Evolutionary conservation across 2,113 vertebrate genomes (phyloP).

Genomic region (Colossoma macropomum): DNA sequence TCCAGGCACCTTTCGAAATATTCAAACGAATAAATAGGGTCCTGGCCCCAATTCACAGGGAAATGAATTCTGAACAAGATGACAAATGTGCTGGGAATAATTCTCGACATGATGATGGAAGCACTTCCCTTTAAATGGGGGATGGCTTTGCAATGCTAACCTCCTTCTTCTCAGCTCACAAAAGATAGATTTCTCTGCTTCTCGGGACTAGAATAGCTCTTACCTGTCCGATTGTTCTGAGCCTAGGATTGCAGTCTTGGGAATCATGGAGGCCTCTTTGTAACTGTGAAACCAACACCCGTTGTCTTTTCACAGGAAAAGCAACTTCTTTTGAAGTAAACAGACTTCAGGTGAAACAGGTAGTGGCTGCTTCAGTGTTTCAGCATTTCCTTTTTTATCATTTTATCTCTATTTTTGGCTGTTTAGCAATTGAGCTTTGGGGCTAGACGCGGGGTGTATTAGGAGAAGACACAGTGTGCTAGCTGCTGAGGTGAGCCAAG

Average conservation of each 20-base stretch:
- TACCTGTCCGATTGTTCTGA: constrained; percentile 37
- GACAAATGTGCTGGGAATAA: constrained; percentile 64
- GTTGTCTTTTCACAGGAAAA: constrained; percentile 17
- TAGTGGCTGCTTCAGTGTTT: not conserved
- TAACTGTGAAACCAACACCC: not conserved
- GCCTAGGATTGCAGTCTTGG: constrained; percentile 26
- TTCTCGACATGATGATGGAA: constrained; percentile 58
- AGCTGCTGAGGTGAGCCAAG: not conserved
- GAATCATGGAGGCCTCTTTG: constrained; percentile 24
- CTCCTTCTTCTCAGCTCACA: constrained; percentile 15
- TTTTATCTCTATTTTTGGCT: constrained; percentile 1
- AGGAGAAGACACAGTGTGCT: not conserved
- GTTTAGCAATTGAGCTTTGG: constrained; percentile 23
- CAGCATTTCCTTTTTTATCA: not conserved
- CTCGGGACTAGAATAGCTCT: constrained; percentile 37
- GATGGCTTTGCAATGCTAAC: constrained; percentile 44
- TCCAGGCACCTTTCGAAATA: constrained; percentile 57
- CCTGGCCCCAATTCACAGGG: constrained; percentile 62
- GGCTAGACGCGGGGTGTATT: constrained; percentile 10
- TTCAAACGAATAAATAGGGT: constrained; percentile 67
- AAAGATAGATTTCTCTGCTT: constrained; percentile 36
- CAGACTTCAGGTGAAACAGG: constrained; percentile 5
- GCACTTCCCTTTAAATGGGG: constrained; percentile 43
- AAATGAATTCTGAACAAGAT: constrained; percentile 65
- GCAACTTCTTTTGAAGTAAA: constrained; percentile 1